Evolutionary conservation across 2,113 vertebrate genomes (phyloP).

Genomic region (Hippolais icterina): DNA sequence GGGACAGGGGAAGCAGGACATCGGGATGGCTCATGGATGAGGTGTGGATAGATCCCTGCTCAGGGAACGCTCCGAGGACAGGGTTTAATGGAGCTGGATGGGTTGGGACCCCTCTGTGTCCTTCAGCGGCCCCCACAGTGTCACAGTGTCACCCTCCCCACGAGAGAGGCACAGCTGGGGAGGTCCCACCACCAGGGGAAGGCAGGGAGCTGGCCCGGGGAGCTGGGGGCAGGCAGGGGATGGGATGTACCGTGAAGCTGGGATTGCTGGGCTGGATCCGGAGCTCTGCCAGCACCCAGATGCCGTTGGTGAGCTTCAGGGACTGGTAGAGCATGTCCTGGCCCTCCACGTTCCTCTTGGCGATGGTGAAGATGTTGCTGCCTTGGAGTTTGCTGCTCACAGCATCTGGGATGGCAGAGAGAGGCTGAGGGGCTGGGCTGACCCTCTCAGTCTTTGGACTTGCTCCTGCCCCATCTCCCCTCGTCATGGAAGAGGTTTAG

Average conservation of each 20-base stretch:
- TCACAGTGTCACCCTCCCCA: background rate
- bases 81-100: accelerated
- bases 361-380: constrained; percentile 95
- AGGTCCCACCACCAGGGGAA: background rate
- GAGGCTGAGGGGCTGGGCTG: background rate
- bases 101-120: background rate
- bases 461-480: background rate
- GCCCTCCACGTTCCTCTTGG: constrained; percentile 91
- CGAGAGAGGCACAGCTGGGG: accelerated
- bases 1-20: background rate
- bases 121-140: background rate
- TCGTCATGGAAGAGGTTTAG: background rate
- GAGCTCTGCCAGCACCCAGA: constrained; percentile 94
- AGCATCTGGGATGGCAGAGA: constrained; percentile 73
- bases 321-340: constrained; percentile 99
- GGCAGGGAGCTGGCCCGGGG: accelerated
- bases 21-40: accelerated
- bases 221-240: background rate
- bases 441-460: background rate
- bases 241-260: constrained; percentile 81
- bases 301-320: constrained; percentile 91
- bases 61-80: accelerated
- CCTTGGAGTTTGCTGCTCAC: constrained; percentile 89
- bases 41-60: background rate
- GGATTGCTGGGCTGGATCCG: constrained; percentile 87